Evolutionary conservation across 2,113 vertebrate genomes (phyloP).

Genomic region (human): GRCh38 chr5:67613501-67614000

Average conservation of each 20-base stretch:
- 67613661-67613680: neutral
- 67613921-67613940: neutral
- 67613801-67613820: neutral
- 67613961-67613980: neutral
- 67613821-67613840: neutral
- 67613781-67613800: slow-evolving; percentile 33
- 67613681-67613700: neutral
- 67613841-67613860: neutral
- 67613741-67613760: neutral
- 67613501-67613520: neutral
- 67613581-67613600: slow-evolving; percentile 60
- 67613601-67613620: slow-evolving; percentile 37
- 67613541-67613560: neutral
- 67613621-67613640: neutral
- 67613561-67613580: slow-evolving; percentile 63
- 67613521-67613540: neutral
- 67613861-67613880: neutral
- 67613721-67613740: neutral
- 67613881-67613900: neutral
- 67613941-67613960: neutral
- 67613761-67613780: neutral
- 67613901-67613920: neutral
- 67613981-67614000: neutral
- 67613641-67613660: slow-evolving; percentile 27
- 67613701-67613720: slow-evolving; percentile 4